These are phyloP conservation scores for Drosophila bunnanda DNA, from an alignment of 2,888 invertebrate genomes.

Conservation along the genomic window DNA sequence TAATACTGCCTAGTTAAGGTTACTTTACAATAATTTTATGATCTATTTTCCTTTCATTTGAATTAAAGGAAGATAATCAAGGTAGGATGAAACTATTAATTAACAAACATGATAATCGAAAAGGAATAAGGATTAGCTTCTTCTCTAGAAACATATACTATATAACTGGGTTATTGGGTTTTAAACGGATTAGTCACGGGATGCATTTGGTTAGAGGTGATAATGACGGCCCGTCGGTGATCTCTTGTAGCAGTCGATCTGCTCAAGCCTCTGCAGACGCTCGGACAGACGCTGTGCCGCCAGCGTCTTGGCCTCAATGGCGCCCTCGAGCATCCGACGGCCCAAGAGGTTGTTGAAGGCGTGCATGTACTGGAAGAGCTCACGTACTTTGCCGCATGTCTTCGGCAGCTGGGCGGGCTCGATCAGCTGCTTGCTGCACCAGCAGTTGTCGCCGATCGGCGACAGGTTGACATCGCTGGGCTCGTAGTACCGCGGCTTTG, in stretches of 20 bases:
- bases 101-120: background rate
- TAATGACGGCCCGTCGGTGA: constrained; percentile 35
- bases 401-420: constrained; percentile 83
- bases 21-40: background rate
- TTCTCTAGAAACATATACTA: background rate
- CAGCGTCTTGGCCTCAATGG: constrained; percentile 70
- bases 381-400: constrained; percentile 82
- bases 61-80: background rate
- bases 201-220: constrained; percentile 19
- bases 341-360: constrained; percentile 76
- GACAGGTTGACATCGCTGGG: constrained; percentile 63
- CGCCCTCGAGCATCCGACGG: constrained; percentile 73
- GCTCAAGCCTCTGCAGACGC: constrained; percentile 70
- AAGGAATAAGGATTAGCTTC: background rate
- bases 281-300: constrained; percentile 73
- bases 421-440: constrained; percentile 83
- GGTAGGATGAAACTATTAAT: background rate
- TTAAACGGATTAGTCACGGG: constrained; percentile 20
- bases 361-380: constrained; percentile 73
- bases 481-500: constrained; percentile 68
- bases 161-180: constrained; percentile 2
- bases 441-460: constrained; percentile 83
- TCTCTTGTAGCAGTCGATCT: constrained; percentile 59
- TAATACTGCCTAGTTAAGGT: background rate
- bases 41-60: background rate